Evolutionary conservation across 2,888 invertebrate species (phyloP).

Genomic region (Idaea aversata): DNA sequence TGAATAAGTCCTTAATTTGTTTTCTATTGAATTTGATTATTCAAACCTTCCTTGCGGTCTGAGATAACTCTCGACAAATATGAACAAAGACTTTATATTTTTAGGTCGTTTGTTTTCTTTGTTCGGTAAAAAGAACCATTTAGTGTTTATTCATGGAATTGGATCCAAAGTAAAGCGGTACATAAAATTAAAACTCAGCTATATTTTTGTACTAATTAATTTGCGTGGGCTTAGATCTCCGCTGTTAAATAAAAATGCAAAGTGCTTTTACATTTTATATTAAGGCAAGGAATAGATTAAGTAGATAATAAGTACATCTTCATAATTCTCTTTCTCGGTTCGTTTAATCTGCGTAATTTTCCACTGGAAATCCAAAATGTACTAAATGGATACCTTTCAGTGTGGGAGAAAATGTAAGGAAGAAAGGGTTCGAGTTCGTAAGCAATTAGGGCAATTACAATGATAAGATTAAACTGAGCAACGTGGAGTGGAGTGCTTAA

Average conservation of each 20-base stretch:
- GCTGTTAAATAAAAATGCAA: conserved; percentile 12
- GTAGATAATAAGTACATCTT: background rate
- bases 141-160: background rate
- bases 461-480: background rate
- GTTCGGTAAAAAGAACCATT: background rate
- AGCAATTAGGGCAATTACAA: background rate
- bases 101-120: background rate
- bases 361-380: background rate
- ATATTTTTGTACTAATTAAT: conserved; percentile 14
- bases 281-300: background rate
- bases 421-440: background rate
- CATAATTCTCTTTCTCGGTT: conserved; percentile 18
- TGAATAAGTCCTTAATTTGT: background rate
- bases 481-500: background rate
- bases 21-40: background rate
- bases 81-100: background rate
- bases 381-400: background rate
- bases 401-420: background rate
- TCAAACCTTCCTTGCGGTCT: background rate
- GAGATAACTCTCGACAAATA: background rate
- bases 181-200: conserved; percentile 4
- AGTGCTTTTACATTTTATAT: conserved; percentile 15
- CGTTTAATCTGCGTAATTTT: conserved; percentile 13
- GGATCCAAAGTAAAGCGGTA: background rate
- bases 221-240: background rate